Conservation (phyloP, 2,888 invertebrate genomes). For the Copidosoma aretas region DNA sequence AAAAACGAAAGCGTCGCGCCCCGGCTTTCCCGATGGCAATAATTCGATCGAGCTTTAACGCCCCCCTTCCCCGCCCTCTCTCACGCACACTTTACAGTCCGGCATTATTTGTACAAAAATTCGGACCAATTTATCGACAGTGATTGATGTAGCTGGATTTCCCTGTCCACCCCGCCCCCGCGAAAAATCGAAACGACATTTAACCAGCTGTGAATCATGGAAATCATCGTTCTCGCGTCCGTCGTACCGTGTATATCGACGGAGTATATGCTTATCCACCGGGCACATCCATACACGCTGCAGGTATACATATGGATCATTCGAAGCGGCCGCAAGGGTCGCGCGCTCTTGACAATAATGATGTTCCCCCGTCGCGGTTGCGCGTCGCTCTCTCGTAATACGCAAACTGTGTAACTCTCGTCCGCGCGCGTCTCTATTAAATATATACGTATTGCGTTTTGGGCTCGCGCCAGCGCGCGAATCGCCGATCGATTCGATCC, state of each 20-base stretch:
- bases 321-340: no score
- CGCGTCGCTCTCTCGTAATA: no score
- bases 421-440: no score
- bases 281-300: no score
- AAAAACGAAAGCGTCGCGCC: constrained; percentile 34
- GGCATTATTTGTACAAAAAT: constrained; percentile 39
- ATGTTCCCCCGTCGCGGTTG: no score
- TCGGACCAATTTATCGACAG: constrained; percentile 34
- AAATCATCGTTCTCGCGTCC: constrained; percentile 52
- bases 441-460: neutral
- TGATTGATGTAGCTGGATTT: constrained; percentile 37
- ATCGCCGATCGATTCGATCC: neutral
- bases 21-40: constrained; percentile 22
- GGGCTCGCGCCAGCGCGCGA: neutral
- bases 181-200: constrained; percentile 56
- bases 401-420: no score
- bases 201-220: constrained; percentile 61
- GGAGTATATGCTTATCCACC: no score
- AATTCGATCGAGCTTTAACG: constrained; percentile 28
- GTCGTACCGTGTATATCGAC: no score
- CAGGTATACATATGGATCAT: no score
- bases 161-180: no score
- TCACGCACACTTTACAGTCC: neutral
- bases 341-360: no score
- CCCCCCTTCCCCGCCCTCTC: constrained; percentile 11